phyloP scores from a whole-genome alignment of 2,888 invertebrate genomes.

The Falcaria lacertinaria region DNA sequence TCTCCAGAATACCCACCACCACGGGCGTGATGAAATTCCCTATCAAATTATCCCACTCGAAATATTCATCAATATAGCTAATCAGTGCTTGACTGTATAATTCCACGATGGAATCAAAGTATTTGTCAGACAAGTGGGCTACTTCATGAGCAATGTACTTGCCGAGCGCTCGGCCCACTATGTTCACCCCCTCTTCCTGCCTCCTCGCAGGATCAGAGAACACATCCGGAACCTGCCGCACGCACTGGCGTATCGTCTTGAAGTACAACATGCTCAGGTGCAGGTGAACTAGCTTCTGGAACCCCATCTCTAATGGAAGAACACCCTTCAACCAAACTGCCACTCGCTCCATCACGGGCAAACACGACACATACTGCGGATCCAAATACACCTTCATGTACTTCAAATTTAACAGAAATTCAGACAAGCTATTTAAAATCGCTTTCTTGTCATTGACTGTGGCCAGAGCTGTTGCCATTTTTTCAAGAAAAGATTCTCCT shows the following conservation, averaged over 20 bases:
- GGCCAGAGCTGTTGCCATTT: conserved; percentile 19
- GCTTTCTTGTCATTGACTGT: conserved; percentile 3
- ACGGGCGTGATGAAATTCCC: neutral
- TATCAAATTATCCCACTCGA: conserved; percentile 1
- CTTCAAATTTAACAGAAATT: conserved; percentile 30
- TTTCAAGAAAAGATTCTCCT: conserved; percentile 33
- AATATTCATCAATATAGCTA: conserved; percentile 22
- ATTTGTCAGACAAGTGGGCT: conserved; percentile 27
- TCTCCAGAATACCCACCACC: neutral
- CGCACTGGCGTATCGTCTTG: conserved; percentile 37
- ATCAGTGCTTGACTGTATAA: conserved; percentile 28
- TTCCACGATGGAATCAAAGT: conserved; percentile 40
- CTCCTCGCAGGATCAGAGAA: conserved; percentile 27
- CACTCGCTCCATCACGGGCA: conserved; percentile 38
- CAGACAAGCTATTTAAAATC: conserved; percentile 17
- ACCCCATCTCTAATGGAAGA: conserved; percentile 38
- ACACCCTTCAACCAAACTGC: conserved; percentile 29
- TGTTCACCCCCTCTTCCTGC: conserved; percentile 26
- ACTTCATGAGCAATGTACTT: conserved; percentile 38
- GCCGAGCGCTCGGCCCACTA: conserved; percentile 42
- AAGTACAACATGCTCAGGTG: conserved; percentile 49
- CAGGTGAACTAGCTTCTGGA: conserved; percentile 30
- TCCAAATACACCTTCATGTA: conserved; percentile 40
- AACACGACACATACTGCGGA: conserved; percentile 28
- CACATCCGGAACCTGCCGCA: conserved; percentile 30